These are phyloP conservation scores for Papilio aristodemus DNA, from an alignment of 1,140 invertebrate species.

Conservation along the genomic window DNA sequence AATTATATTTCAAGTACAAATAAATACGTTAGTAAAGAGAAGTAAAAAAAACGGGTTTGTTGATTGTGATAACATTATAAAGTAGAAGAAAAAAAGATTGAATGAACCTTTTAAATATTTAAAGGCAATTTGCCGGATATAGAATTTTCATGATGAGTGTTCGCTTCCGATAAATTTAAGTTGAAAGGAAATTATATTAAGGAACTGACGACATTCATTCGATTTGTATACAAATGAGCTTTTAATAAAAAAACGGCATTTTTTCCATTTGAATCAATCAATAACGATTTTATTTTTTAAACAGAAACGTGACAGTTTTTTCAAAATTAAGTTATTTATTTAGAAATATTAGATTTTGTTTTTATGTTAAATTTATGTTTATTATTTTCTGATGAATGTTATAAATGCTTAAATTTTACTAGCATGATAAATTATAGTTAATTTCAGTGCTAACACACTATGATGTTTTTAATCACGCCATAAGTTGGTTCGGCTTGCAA, in stretches of 20 bases:
- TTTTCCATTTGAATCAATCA: neutral
- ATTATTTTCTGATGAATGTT: neutral
- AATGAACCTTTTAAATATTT: slow-evolving; percentile 11
- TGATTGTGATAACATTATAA: neutral
- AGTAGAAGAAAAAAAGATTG: neutral
- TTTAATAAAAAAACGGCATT: slow-evolving; percentile 8
- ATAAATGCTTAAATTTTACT: too few relatives aligned
- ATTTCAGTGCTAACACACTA: too few relatives aligned
- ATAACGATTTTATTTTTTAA: slow-evolving; percentile 1
- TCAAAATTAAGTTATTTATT: neutral
- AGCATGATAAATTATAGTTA: too few relatives aligned
- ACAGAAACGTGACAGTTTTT: neutral
- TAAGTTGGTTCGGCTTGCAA: too few relatives aligned
- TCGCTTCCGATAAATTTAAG: slow-evolving; percentile 19
- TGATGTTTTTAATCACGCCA: too few relatives aligned
- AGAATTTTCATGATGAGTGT: slow-evolving; percentile 22
- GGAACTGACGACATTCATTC: slow-evolving; percentile 16
- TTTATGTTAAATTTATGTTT: neutral
- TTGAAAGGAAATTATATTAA: slow-evolving; percentile 17
- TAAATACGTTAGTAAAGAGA: too few relatives aligned
- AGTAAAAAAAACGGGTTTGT: too few relatives aligned
- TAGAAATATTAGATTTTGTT: neutral
- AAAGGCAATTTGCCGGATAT: slow-evolving; percentile 14
- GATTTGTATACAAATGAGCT: slow-evolving; percentile 22
- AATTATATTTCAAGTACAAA: too few relatives aligned